These are phyloP conservation scores for Cyphomyrmex costatus DNA, from an alignment of 1,140 invertebrate genomes.

Conservation along the genomic window DNA sequence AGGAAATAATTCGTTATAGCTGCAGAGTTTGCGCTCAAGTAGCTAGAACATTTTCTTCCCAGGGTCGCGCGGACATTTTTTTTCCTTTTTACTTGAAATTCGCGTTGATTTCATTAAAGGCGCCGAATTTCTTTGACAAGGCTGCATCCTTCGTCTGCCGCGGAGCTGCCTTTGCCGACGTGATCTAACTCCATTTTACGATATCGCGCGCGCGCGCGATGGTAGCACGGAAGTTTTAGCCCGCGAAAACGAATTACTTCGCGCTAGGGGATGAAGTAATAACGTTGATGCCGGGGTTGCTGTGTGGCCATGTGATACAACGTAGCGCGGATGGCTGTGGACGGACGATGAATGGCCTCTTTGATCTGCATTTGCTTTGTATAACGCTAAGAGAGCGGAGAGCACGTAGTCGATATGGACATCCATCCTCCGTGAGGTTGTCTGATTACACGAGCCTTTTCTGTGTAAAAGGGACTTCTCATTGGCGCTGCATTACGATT, in stretches of 20 bases:
- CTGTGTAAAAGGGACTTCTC: constrained; percentile 48
- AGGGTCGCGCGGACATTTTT: not conserved
- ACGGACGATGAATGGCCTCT: constrained; percentile 82
- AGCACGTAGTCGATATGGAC: constrained; percentile 50
- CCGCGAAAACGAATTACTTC: constrained; percentile 59
- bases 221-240: constrained; percentile 30
- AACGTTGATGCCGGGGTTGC: constrained; percentile 77
- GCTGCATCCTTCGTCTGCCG: not conserved
- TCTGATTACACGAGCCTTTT: constrained; percentile 64
- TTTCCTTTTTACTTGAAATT: not conserved
- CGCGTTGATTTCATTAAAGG: constrained; percentile 18
- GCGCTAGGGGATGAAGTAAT: constrained; percentile 77
- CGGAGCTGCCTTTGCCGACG: constrained; percentile 13
- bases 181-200: constrained; percentile 34
- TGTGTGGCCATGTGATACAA: constrained; percentile 64
- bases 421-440: constrained; percentile 26
- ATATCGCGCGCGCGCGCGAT: constrained; percentile 39
- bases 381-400: constrained; percentile 62
- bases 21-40: not conserved
- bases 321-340: constrained; percentile 65
- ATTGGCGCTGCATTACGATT: constrained; percentile 44
- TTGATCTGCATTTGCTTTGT: constrained; percentile 81
- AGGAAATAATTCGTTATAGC: constrained; percentile 28
- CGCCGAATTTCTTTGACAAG: constrained; percentile 3
- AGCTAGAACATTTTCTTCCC: not conserved